Conservation (phyloP, 1,140 invertebrate species). For the Drosophila rufa region DNA sequence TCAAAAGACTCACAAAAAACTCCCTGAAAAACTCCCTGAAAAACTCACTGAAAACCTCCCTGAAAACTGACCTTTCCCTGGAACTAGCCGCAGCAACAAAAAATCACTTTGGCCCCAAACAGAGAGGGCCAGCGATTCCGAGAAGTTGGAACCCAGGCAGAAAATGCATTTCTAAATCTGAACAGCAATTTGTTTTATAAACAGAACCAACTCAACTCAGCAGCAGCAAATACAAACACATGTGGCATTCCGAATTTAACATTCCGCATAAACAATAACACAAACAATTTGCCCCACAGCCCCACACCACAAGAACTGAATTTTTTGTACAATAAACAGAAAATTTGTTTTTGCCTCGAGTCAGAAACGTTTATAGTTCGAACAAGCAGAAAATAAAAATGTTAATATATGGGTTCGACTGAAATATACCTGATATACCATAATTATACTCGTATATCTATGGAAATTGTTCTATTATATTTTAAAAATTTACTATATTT, state of each 20-base stretch:
- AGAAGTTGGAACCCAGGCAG: slow-evolving; percentile 34
- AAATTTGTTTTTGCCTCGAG: slow-evolving; percentile 41
- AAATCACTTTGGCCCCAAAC: slow-evolving; percentile 13
- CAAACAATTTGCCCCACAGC: slow-evolving; percentile 19
- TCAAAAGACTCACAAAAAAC: no score
- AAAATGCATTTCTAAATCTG: slow-evolving; percentile 41
- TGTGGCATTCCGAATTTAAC: slow-evolving; percentile 40
- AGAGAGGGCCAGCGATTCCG: slow-evolving; percentile 12
- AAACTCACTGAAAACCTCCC: slow-evolving; percentile 6
- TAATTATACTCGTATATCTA: not conserved
- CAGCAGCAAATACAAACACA: slow-evolving; percentile 18
- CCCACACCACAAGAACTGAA: slow-evolving; percentile 23
- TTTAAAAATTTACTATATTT: not conserved
- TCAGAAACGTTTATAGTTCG: slow-evolving; percentile 30
- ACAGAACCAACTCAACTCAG: slow-evolving; percentile 26
- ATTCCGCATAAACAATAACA: slow-evolving; percentile 51
- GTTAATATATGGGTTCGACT: not conserved
- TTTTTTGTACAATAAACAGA: slow-evolving; percentile 52
- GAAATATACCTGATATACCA: not conserved
- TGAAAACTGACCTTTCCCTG: slow-evolving; percentile 46
- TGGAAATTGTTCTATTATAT: not conserved
- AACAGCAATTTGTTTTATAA: slow-evolving; percentile 31
- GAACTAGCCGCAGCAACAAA: slow-evolving; percentile 6
- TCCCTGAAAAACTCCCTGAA: slow-evolving; percentile 7
- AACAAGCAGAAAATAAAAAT: slow-evolving; percentile 13